A percentile compares a stretch with the other conserved stretches of the same genome.
Evolutionary conservation across 1,140 invertebrate genomes (phyloP).

Genomic region (Camponotus vicinus): DNA sequence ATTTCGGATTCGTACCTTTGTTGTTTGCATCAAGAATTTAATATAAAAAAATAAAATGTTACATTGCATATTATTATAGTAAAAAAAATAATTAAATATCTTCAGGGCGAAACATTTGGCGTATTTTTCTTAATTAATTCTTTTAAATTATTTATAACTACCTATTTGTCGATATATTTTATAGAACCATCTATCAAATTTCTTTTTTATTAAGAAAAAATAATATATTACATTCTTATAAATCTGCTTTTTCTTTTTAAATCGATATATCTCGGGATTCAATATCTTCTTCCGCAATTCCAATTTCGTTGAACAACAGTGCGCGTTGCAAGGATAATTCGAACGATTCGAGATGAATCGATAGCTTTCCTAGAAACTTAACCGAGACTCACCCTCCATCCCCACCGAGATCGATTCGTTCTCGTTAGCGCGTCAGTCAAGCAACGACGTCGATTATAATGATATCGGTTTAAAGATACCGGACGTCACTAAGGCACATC

Average conservation of each 20-base stretch:
- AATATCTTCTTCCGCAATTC: not conserved
- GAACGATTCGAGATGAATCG: not conserved
- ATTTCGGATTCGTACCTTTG: no score
- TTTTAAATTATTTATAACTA: no score
- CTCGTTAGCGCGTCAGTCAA: constrained; percentile 66
- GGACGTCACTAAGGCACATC: constrained; percentile 1
- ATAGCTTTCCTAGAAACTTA: constrained; percentile 57
- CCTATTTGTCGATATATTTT: no score
- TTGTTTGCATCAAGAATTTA: no score
- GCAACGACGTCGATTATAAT: constrained; percentile 63
- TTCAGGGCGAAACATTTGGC: no score
- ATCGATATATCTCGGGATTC: not conserved
- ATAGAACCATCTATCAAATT: no score
- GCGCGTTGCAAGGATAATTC: constrained; percentile 5
- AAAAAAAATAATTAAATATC: no score
- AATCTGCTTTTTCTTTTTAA: no score
- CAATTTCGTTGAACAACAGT: not conserved
- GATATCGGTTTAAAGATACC: constrained; percentile 68
- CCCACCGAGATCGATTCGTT: constrained; percentile 60
- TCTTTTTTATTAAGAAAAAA: no score
- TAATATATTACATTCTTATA: not conserved
- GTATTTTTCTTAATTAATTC: no score
- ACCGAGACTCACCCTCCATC: not conserved
- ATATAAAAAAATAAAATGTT: no score
- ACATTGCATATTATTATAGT: no score